Evolutionary conservation across 2,888 invertebrate genomes (phyloP), one percentile per base, ranked within the genome.

Genomic region (Trileptium ribeirensis): DNA sequence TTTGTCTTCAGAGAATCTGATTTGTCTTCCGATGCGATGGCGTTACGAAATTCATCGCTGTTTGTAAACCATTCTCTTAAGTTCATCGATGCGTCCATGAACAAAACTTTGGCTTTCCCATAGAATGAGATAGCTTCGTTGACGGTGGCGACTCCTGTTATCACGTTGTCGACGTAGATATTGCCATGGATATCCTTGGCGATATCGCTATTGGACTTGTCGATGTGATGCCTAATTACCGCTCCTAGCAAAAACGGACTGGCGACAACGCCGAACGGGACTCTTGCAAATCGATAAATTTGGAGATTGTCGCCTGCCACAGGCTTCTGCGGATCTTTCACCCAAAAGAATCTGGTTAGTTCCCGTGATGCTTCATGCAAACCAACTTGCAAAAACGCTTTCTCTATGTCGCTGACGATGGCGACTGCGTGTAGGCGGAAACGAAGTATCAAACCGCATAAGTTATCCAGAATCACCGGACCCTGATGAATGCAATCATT

Each of bases 401-500:
- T 51, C 24, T 51, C 51, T 15, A 51, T 51, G 24, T 51, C 51
- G 51, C 51, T 51, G 8, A 81, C 81, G 19, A 84, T 29, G n/a
- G 79, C 83, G 80, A 82, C 3, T 64, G 64, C 67, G 79, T 80
- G 79, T 29, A 81, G 31, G 24, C 84, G 78, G 67, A 84, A 84
- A 15, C 84, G 74, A 19, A 83, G n/a, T n/a, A 84, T 33, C 0
- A 83, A 40, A 29, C 80, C 81, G 77, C 79, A 75, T 24, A 84
- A 34, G 75, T 79, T 40, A 64, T 78, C 81, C 15, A 81, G 74
- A 24, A 83, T 79, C 24, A 40, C 70, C 15, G 83, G 84, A 19
- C 84, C 84, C 3, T 78, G 39, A 70, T 84, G 82, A 1, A 83
- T 40, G 67, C 83, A 84, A 74, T 84, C 83, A 82, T 84, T 84